A percentile compares a stretch with the other conserved stretches of the same genome.
Conservation (phyloP, 2,888 invertebrate genomes). For the Bimastos eiseni region DNA sequence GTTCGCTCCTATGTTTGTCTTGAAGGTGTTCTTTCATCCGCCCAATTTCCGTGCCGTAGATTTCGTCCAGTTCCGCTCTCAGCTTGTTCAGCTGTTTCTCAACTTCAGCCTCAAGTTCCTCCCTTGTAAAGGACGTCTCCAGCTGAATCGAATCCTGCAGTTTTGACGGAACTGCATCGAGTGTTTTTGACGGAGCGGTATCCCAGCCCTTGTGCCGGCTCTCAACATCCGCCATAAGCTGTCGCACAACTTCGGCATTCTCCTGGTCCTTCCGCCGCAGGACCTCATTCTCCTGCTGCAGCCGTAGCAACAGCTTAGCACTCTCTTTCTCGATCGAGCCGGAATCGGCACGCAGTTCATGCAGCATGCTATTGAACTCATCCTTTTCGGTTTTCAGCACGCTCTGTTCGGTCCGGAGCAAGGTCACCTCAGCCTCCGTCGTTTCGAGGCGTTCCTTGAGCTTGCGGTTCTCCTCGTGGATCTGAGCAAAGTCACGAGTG, state of each 20-base stretch:
- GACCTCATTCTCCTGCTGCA: constrained; percentile 28
- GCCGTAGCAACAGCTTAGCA: constrained; percentile 21
- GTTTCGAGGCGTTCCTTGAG: constrained; percentile 22
- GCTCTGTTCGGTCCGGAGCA: neutral
- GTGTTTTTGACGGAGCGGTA: neutral
- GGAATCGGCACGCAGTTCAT: constrained; percentile 9
- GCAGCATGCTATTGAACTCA: constrained; percentile 24
- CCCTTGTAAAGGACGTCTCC: constrained; percentile 8
- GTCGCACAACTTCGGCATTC: constrained; percentile 37
- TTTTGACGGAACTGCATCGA: neutral
- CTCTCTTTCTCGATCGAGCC: constrained; percentile 31
- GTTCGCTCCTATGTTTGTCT: constrained; percentile 31
- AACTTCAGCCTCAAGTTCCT: constrained; percentile 23
- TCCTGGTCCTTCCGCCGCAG: constrained; percentile 35
- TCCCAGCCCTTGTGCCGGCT: constrained; percentile 30
- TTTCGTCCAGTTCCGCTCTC: constrained; percentile 47
- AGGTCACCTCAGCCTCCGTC: constrained; percentile 22
- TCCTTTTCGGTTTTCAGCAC: neutral
- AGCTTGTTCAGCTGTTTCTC: constrained; percentile 35
- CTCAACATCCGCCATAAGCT: constrained; percentile 44
- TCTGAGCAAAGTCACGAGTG: constrained; percentile 26
- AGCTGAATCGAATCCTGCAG: neutral
- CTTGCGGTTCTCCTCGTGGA: constrained; percentile 31
- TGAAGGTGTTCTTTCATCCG: constrained; percentile 44
- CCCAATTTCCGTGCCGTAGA: constrained; percentile 46